Evolutionary conservation across 2,888 invertebrate species (phyloP).

Genomic region (Caenorhabditis becei): DNA sequence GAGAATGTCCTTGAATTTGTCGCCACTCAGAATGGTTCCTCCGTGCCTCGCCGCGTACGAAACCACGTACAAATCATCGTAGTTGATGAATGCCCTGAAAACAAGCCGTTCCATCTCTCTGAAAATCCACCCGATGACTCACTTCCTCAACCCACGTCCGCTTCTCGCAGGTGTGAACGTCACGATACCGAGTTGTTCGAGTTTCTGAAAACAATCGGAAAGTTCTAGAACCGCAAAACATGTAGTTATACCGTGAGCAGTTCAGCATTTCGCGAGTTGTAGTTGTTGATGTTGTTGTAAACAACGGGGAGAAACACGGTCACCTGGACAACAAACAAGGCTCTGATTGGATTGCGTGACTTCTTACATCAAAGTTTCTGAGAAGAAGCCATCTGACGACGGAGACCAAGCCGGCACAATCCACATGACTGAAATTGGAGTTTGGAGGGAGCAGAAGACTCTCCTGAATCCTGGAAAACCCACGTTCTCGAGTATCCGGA

Average conservation of each 20-base stretch:
- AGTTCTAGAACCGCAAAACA: neutral
- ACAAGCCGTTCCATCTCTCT: neutral
- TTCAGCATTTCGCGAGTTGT: constrained; percentile 67
- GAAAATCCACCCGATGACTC: constrained; percentile 9
- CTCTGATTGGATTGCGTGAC: neutral
- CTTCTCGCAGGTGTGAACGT: constrained; percentile 75
- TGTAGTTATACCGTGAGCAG: constrained; percentile 46
- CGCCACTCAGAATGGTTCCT: constrained; percentile 73
- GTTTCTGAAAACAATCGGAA: constrained; percentile 57
- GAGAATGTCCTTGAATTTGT: constrained; percentile 75
- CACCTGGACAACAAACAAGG: constrained; percentile 33
- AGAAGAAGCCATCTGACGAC: constrained; percentile 72
- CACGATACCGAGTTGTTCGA: constrained; percentile 71
- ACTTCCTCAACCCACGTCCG: constrained; percentile 68
- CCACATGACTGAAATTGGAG: constrained; percentile 67
- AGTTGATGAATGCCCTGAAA: constrained; percentile 74
- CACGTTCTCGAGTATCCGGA: constrained; percentile 74
- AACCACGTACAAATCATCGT: constrained; percentile 75
- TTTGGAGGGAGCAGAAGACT: neutral
- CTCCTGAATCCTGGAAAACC: constrained; percentile 11
- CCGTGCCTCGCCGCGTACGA: constrained; percentile 72
- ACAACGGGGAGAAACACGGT: constrained; percentile 74
- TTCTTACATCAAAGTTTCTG: constrained; percentile 69
- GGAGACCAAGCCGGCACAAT: constrained; percentile 73
- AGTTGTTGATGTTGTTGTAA: constrained; percentile 74